Evolutionary conservation across 2,888 invertebrate genomes (phyloP), one percentile per base, ranked within the genome.

Genomic region (Metacarcinus magister): DNA sequence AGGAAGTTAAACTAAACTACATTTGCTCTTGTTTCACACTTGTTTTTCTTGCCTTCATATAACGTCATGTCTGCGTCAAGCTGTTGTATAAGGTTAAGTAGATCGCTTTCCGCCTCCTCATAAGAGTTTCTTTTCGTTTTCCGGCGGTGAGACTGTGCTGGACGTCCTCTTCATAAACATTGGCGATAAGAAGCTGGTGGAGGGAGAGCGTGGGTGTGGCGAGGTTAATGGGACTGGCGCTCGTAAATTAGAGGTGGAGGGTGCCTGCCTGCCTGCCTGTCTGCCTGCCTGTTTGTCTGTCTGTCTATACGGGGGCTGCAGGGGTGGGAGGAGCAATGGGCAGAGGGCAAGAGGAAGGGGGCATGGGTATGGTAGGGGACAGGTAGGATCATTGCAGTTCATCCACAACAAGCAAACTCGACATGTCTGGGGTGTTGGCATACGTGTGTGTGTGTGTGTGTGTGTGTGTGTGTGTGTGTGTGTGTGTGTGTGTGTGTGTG

Each of bases 111-210:
- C 87, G 87, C 32, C 13, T 82, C 39, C 87, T 16, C 39, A 32
- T 16, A 39, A 16, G 39, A 2, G 87, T 87, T 60, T n/a, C 75
- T 82, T 8, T 39, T 87, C 87, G 3, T 39, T 87, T 32, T 32
- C 87, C 39, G 87, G 10, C 13, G 87, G 3, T 32, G 87, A 13
- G 87, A 39, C 32, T n/a, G 16, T 32, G 16, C 87, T 16, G 87
- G 32, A 13, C 16, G 39, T 87, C 39, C 39, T 87, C 39, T 32
- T 32, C 39, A 87, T 87, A 87, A 87, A 87, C 87, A 87, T 28
- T 39, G 87, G 39, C 39, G 87, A 87, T 87, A 87, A 87, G 87
- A 87, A 87, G 87, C 87, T 87, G 28, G 75, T 75, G n/a, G 75
- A 75, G 75, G 87, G 16, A 28, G 28, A n/a, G 75, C n/a, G 16